These are phyloP conservation scores for Glyptemys insculpta DNA, from an alignment of 2,797 vertebrate genomes.

Conservation along the genomic window DNA sequence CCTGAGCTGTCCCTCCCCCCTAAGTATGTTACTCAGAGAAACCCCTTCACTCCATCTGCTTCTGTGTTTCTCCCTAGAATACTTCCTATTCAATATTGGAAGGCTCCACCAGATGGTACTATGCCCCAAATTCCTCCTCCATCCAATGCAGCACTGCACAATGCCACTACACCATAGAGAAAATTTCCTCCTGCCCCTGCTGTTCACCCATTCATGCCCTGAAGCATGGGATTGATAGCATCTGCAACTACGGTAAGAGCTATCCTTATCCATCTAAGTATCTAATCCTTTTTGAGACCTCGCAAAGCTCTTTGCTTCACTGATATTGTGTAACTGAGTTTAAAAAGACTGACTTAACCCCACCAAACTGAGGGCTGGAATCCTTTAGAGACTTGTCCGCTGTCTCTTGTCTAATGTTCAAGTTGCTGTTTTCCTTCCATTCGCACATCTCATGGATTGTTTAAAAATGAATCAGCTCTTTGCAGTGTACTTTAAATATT, in stretches of 20 bases:
- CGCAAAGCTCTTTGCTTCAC: background rate
- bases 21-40: too few species aligned
- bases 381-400: background rate
- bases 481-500: background rate
- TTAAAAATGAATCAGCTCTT: slow-evolving; percentile 2
- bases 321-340: background rate
- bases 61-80: background rate
- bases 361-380: background rate
- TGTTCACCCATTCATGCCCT: background rate
- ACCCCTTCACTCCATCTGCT: background rate
- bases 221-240: background rate
- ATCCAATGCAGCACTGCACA: background rate
- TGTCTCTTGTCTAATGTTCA: background rate
- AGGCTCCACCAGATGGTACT: background rate
- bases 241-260: too few species aligned
- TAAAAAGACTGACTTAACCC: background rate
- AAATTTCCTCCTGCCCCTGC: background rate
- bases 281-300: too few species aligned
- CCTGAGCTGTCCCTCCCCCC: too few species aligned
- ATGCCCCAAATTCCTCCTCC: background rate
- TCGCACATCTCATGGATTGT: background rate
- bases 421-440: background rate
- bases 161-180: too few species aligned
- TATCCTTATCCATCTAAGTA: background rate
- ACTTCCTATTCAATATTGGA: background rate